Evolutionary conservation across 2,797 vertebrate species (phyloP), one percentile per base, ranked within the genome.

Genomic region (Odontamblyopus rebecca): DNA sequence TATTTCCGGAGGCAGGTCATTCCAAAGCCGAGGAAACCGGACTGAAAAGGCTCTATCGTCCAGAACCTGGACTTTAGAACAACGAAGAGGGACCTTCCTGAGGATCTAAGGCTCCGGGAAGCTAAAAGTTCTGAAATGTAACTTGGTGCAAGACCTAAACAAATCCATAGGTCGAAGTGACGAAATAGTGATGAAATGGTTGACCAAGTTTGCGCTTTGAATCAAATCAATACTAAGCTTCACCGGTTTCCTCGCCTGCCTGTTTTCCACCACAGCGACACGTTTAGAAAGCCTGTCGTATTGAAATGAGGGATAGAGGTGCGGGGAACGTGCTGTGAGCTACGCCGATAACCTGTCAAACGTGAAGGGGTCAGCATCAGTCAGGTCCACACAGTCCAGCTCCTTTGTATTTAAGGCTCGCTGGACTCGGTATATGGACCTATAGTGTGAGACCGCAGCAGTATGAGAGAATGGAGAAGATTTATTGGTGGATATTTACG

Each of bases 291-390:
- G 2, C 60, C 4, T 12, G 8, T 64, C 78, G 73, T 74, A 77
- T 67, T 83, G 81, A 75, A 84, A 75, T 74, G 12, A 11, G n/a
- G 48, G 4, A 35, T 7, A 35, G 32, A 35, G 32, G 32, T 73
- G 79, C 82, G 84, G 44, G 44, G 71, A 76, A 1, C 70, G 30
- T 0, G 69, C 82, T 61, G 73, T 65, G 6, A 86, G 85, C 83
- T 70, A 71, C 61, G 30, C 70, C 82, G 75, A 59, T 59, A 77
- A 62, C 75, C 77, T 60, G 86, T 89, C 86, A 83, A 74, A 88
- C 82, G 80, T 73, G 68, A 1, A 16, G 41, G 26, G 19, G 66
- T 30, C 83, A 82, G 87, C 85, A 2, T 13, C 13, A 86, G 84
- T 69, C 32, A 12, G 74, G 84, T 78, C 83, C 83, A 73, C 82